Base-by-base conservation (phyloP, 2,797 vertebrate species). In the Chlorospingus flavigularis region DNA sequence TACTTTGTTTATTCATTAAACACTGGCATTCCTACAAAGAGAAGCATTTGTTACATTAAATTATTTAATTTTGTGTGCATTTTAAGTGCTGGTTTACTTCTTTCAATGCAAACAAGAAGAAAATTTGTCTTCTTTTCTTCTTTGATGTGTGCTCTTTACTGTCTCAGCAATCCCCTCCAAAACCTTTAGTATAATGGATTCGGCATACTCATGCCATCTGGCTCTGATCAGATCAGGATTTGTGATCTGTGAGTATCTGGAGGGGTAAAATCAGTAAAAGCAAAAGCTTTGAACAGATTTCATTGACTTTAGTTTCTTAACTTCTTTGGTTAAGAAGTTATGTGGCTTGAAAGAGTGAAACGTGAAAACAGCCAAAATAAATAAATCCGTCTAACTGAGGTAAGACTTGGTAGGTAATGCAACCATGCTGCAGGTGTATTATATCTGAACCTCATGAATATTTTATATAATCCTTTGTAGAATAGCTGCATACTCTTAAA, bases 381-480 rank as follows among this genome's bases (percentile, higher is more conserved):
- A 70, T 54, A 83, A 95, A 95, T 88, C 24, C 11, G 17, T 79
- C 58, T 71, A 67, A 71, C 54, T 53, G 87, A 94, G 58, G 62
- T 48, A 35, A 47, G 86, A 74, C 28, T 92, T 87, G 33, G 80
- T 88, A 86, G 83, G 82, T 77, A 73, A 67, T 71, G 31, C 39
- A 57, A 14, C 33, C 33, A 53, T 4, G 13, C 33, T 90, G 82
- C 63, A 91, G 81, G 71, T 87, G 33, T 60, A 60, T 81, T 91
- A 90, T 96, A 45, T 74, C 72, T 95, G 90, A 91, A 72, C 37
- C 61, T 93, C 54, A 30, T 94, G 66, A 96, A 95, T 70, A 88
- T 81, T 95, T 97, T 71, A 81, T 48, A 43, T 58, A 55, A 75
- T 75, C 67, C 83, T 95, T 80, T 86, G 51, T 85, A 74, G 48